These are phyloP conservation scores for Laterallus jamaicensis DNA, from an alignment of 2,113 vertebrate genomes.

Conservation along the genomic window DNA sequence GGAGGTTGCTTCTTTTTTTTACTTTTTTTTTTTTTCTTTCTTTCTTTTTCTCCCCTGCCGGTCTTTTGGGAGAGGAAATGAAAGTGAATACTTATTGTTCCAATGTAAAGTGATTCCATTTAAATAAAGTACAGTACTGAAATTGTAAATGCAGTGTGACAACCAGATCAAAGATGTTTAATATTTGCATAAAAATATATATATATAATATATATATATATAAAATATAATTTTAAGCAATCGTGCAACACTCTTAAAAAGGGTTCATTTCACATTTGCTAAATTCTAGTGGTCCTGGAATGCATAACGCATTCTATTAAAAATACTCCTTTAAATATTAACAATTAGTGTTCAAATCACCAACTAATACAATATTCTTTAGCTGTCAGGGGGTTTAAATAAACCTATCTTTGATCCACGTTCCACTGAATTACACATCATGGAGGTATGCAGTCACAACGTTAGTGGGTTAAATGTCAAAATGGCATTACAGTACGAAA, in stretches of 20 bases:
- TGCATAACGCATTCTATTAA: slow-evolving; percentile 75
- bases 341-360: slow-evolving; percentile 78
- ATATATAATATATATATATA: slow-evolving; percentile 75
- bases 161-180: slow-evolving; percentile 78
- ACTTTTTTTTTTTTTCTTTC: neutral
- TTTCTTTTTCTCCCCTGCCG: neutral
- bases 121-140: slow-evolving; percentile 81
- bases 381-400: slow-evolving; percentile 71
- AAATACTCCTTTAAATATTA: slow-evolving; percentile 78
- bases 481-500: slow-evolving; percentile 72
- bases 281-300: slow-evolving; percentile 84
- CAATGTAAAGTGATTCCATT: slow-evolving; percentile 72
- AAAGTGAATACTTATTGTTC: slow-evolving; percentile 64
- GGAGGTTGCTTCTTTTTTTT: neutral
- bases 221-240: slow-evolving; percentile 79
- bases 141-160: slow-evolving; percentile 79
- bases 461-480: slow-evolving; percentile 72
- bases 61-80: slow-evolving; percentile 65
- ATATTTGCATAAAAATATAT: slow-evolving; percentile 76
- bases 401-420: slow-evolving; percentile 71
- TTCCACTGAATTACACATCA: slow-evolving; percentile 70
- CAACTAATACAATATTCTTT: slow-evolving; percentile 73
- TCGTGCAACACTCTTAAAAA: slow-evolving; percentile 80
- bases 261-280: slow-evolving; percentile 83
- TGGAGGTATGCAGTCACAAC: slow-evolving; percentile 67